Evolutionary conservation across 2,888 invertebrate species (phyloP), one percentile per base, ranked within the genome.

Genomic region (Sturmia bella): DNA sequence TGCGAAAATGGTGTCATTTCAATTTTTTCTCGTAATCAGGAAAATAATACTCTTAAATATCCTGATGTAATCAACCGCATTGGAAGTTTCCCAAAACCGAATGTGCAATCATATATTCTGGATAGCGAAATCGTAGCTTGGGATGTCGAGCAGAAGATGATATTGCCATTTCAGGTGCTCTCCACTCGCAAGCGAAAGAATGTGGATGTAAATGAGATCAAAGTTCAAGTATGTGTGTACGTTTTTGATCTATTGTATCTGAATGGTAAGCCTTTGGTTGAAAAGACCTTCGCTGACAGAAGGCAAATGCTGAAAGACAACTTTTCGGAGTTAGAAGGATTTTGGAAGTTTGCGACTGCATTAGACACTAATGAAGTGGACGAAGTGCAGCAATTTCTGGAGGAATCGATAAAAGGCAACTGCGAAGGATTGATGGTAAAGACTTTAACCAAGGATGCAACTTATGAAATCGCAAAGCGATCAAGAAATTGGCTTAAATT

Each of bases 341-440:
- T 96, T 88, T 99, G 99, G 94, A 92, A 94, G 87, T 97, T 98
- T 91, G 99, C 99, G 0, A 95, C 94, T 6, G 93, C 93, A 50
- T 91, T 95, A 78, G 98, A 98, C 90, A 97, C 98, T 6, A 93
- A 92, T 64, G 94, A 94, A 73, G 95, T 96, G 89, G 99, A 99
- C 88, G 97, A 98, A 89, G 97, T 99, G 72, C 96, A 97, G 90
- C 95, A 95, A 86, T 98, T 99, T 91, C 92, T 99, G 70, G 98
- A 99, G 72, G 97, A 97, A 88, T 96, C 99, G 4, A 94, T 99
- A 70, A 97, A 96, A 93, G 95, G 96, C 69, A 98, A 98, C 89
- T 99, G 99, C 91, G 99, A 99, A 92, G 99, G 99, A 1, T 92
- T 99, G 74, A 99, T 99, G 99, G 97, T 99, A 7, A 99, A 99